These are phyloP conservation scores for Ceryle rudis DNA, from an alignment of 2,797 vertebrate genomes.

Conservation along the genomic window DNA sequence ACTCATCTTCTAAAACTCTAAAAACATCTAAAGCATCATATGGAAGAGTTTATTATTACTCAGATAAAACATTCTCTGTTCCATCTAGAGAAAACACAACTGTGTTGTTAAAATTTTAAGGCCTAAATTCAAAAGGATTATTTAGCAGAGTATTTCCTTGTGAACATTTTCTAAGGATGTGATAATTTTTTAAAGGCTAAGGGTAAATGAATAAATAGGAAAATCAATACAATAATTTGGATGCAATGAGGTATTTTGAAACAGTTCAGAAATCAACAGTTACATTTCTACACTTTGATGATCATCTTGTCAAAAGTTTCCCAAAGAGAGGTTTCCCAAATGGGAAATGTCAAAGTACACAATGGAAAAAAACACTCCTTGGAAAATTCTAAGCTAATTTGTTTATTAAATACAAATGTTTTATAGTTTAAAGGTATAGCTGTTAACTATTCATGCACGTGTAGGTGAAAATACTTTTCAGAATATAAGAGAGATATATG, in stretches of 20 bases:
- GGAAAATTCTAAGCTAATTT: conserved; percentile 36
- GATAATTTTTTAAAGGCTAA: neutral
- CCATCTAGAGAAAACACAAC: neutral
- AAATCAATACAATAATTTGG: neutral
- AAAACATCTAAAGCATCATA: neutral
- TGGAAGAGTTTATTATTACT: neutral
- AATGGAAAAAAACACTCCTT: neutral
- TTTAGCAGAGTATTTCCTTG: neutral
- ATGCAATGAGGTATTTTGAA: neutral
- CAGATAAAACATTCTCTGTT: neutral
- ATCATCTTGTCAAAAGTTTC: neutral
- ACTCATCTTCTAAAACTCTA: neutral
- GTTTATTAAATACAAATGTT: neutral
- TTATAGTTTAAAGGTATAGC: neutral
- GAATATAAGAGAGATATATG: neutral
- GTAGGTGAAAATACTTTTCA: neutral
- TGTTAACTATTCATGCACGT: neutral
- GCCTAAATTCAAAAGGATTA: neutral
- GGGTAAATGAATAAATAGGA: neutral
- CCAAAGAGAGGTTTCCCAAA: neutral
- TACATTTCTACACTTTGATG: neutral
- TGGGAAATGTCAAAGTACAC: neutral
- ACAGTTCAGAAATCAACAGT: neutral
- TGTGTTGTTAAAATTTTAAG: neutral
- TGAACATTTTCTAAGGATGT: neutral